phyloP scores from a whole-genome alignment of 2,797 vertebrate species.

The Setipinna tenuifilis region DNA sequence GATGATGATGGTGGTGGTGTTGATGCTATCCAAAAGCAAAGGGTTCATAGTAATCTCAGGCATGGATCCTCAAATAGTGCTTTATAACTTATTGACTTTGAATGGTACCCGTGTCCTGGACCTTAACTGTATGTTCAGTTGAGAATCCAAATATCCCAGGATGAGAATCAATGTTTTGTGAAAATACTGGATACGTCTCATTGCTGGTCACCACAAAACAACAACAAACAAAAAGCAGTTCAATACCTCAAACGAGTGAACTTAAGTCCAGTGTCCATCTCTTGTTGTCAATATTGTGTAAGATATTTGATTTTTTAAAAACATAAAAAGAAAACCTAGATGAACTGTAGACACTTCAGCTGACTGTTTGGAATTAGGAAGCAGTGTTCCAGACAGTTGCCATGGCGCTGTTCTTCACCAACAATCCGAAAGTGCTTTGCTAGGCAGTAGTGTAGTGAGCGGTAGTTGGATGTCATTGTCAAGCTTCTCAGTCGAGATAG shows the following conservation, averaged over 20 bases:
- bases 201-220: not conserved
- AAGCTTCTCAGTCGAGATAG: not conserved
- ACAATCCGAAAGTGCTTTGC: not conserved
- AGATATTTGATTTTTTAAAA: not conserved
- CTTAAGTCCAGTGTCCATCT: not conserved
- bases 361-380: not conserved
- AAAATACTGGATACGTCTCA: not conserved
- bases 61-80: not conserved
- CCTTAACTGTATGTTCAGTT: not conserved
- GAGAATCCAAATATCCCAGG: slow-evolving; percentile 9
- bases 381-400: not conserved
- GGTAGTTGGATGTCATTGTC: not conserved
- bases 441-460: not conserved
- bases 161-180: not conserved
- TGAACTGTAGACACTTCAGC: not conserved
- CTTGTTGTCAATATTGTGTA: not conserved
- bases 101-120: not conserved
- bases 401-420: not conserved
- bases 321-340: not conserved
- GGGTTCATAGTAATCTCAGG: slow-evolving; percentile 7
- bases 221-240: not conserved
- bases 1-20: not conserved
- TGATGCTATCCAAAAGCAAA: not conserved
- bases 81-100: slow-evolving; percentile 22
- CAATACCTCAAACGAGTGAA: not conserved